Conservation (phyloP, 23 tunicate species). For the Ascidia mentula region DNA sequence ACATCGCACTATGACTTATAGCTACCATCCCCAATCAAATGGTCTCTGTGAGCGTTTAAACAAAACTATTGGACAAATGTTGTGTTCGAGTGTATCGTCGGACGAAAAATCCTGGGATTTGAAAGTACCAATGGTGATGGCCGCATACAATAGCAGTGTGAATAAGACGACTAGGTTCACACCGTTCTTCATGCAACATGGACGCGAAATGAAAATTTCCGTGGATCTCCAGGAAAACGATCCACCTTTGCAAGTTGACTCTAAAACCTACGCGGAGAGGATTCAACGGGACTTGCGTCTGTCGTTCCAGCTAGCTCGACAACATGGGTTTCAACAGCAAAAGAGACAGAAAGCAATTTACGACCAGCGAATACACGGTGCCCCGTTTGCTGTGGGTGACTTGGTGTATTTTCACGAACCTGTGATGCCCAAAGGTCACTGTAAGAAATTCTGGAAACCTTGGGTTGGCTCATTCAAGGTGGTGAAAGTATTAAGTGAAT, state of each 20-base stretch:
- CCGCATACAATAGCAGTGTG: not conserved
- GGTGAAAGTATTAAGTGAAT: not conserved
- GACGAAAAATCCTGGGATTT: not conserved
- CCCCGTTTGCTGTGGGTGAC: not conserved
- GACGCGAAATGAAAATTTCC: constrained; percentile 3
- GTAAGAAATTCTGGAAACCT: not conserved
- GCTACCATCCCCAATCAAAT: constrained; percentile 1
- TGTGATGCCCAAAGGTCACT: not conserved
- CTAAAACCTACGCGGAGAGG: not conserved
- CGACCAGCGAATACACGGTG: not conserved
- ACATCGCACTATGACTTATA: not conserved
- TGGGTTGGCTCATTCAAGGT: not conserved
- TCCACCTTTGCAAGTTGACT: not conserved
- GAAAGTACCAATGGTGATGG: not conserved
- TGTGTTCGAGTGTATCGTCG: not conserved
- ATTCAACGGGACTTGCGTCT: not conserved
- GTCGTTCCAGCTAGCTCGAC: not conserved
- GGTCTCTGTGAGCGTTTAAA: not conserved
- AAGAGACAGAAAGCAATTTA: not conserved
- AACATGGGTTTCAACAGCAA: not conserved
- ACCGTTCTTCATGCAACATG: constrained; percentile 5
- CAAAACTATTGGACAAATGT: not conserved
- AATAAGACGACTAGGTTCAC: not conserved
- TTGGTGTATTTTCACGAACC: not conserved
- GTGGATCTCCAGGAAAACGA: not conserved